A percentile compares a stretch with the other conserved stretches of the same genome.
These are phyloP conservation scores for Cabera pusaria DNA, from an alignment of 2,888 invertebrate genomes.

Conservation along the genomic window DNA sequence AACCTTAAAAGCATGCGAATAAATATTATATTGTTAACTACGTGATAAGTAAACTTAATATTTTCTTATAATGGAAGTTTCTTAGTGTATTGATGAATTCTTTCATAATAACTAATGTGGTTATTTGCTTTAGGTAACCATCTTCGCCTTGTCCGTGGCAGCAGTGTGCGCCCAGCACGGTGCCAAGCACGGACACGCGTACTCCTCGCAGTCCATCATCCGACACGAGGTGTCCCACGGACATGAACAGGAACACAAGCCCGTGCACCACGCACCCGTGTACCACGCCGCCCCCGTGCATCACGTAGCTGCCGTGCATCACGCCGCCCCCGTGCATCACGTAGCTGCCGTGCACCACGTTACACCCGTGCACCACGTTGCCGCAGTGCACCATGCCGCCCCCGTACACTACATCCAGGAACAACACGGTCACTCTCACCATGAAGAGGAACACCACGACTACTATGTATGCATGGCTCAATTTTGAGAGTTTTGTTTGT, in stretches of 20 bases:
- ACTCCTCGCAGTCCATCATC: constrained; percentile 45
- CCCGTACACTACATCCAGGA: constrained; percentile 28
- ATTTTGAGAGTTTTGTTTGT: too few relatives aligned
- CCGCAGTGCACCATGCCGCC: too few relatives aligned
- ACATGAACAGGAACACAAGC: constrained; percentile 16
- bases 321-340: constrained; percentile 24
- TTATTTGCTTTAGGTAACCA: constrained; percentile 24
- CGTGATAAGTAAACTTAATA: too few relatives aligned
- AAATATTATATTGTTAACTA: too few relatives aligned
- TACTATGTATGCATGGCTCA: constrained; percentile 59
- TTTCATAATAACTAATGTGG: too few relatives aligned
- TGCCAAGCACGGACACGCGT: constrained; percentile 41
- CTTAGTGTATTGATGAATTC: too few relatives aligned
- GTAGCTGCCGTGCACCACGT: constrained; percentile 21
- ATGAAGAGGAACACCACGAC: constrained; percentile 48
- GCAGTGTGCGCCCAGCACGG: constrained; percentile 46
- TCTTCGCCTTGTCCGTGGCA: constrained; percentile 35
- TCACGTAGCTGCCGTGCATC: constrained; percentile 24
- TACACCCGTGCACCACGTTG: constrained; percentile 1
- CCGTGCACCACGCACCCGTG: constrained; percentile 22
- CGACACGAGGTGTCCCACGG: constrained; percentile 38
- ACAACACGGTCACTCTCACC: constrained; percentile 14
- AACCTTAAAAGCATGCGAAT: too few relatives aligned
- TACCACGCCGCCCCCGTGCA: constrained; percentile 18
- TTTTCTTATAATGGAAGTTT: too few relatives aligned